A percentile compares a stretch with the other conserved stretches of the same genome.
Conservation (phyloP, 2,113 vertebrate species). For the Trichomycterus rosablanca region DNA sequence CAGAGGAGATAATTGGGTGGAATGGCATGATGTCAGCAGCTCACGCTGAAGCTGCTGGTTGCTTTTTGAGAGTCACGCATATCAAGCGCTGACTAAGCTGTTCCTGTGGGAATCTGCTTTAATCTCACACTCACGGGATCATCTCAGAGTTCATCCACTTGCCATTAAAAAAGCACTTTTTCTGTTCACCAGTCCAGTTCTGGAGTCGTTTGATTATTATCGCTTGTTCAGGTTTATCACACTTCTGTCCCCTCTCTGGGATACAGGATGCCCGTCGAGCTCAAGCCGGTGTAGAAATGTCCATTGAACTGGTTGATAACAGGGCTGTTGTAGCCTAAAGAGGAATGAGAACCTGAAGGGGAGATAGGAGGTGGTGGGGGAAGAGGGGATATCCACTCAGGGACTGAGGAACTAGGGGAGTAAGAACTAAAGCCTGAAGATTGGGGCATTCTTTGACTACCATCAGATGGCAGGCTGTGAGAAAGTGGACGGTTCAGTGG, state of each 20-base stretch:
- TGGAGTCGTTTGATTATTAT: constrained; percentile 2
- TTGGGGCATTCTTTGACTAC: constrained; percentile 74
- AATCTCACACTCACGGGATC: constrained; percentile 54
- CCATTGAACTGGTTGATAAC: constrained; percentile 83
- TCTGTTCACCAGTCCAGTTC: constrained; percentile 24
- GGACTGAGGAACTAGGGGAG: constrained; percentile 70
- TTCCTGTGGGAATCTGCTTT: constrained; percentile 68
- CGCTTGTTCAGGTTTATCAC: constrained; percentile 50
- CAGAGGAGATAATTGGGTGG: constrained; percentile 51
- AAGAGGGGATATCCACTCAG: constrained; percentile 76
- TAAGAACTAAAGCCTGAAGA: constrained; percentile 77
- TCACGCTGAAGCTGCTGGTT: constrained; percentile 53
- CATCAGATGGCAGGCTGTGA: constrained; percentile 76
- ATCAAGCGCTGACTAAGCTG: constrained; percentile 59
- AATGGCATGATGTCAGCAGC: constrained; percentile 64
- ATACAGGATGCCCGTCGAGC: constrained; percentile 72
- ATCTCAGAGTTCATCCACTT: constrained; percentile 51
- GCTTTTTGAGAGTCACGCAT: constrained; percentile 52
- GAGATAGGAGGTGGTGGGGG: constrained; percentile 68
- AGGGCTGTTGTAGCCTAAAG: constrained; percentile 76
- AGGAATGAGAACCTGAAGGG: constrained; percentile 68
- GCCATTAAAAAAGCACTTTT: constrained; percentile 5
- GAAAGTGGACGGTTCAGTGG: constrained; percentile 65
- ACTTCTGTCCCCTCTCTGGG: constrained; percentile 89
- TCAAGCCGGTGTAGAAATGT: constrained; percentile 83